These are phyloP conservation scores for Anser cygnoides DNA, from an alignment of 2,113 vertebrate species.

Conservation along the genomic window DNA sequence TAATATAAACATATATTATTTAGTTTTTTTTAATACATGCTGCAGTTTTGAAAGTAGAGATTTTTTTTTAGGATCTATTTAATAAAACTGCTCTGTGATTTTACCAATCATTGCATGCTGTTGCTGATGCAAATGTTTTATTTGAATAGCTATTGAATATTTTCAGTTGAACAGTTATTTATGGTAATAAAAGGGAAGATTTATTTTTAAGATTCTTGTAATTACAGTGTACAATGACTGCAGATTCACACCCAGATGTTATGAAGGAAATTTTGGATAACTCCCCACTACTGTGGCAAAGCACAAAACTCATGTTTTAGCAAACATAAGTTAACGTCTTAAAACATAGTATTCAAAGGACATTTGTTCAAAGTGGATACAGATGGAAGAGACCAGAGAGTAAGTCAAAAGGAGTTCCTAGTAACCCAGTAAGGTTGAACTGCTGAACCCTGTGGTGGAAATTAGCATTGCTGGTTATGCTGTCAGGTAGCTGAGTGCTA, in stretches of 20 bases:
- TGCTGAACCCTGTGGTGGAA: constrained; percentile 56
- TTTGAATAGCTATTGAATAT: not conserved
- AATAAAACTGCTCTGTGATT: not conserved
- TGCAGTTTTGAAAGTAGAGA: not conserved
- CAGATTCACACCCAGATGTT: not conserved
- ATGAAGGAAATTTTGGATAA: not conserved
- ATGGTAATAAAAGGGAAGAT: not conserved
- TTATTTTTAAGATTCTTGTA: not conserved
- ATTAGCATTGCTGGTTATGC: not conserved
- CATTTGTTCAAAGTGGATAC: constrained; percentile 33
- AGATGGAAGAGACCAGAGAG: constrained; percentile 18
- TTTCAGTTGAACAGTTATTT: not conserved
- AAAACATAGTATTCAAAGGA: not conserved
- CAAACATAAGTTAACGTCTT: constrained; percentile 14
- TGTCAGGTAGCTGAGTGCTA: constrained; percentile 16
- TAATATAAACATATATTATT: not conserved
- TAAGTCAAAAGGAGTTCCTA: not conserved
- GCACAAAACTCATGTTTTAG: not conserved
- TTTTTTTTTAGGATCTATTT: not conserved
- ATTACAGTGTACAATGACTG: not conserved
- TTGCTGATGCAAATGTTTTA: not conserved
- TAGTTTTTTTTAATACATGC: not conserved
- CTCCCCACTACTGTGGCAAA: not conserved
- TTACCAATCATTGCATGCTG: not conserved
- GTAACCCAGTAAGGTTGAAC: constrained; percentile 51